phyloP scores from a whole-genome alignment of 2,888 invertebrate genomes.

The Xestia sexstrigata region DNA sequence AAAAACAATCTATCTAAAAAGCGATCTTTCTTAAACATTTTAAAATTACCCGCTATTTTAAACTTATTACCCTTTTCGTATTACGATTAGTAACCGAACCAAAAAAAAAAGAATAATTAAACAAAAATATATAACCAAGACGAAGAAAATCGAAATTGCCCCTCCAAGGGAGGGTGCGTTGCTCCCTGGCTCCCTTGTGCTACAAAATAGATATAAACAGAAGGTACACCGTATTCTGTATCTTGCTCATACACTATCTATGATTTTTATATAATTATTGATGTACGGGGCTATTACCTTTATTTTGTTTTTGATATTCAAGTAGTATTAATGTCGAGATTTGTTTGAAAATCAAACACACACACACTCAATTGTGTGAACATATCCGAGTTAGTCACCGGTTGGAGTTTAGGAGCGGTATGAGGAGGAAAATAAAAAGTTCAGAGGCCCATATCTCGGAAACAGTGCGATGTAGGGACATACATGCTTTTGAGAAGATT shows the following conservation, averaged over 20 bases:
- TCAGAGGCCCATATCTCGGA: not conserved
- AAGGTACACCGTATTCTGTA: not conserved
- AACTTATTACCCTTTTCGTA: constrained; percentile 60
- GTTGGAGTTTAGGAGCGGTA: not conserved
- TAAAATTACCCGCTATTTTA: constrained; percentile 50
- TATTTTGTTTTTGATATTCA: too few relatives aligned
- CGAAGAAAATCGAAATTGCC: constrained; percentile 68
- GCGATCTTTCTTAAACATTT: constrained; percentile 45
- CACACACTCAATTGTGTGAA: not conserved
- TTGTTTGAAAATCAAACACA: not conserved
- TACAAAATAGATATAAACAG: constrained; percentile 17
- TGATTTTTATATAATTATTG: not conserved
- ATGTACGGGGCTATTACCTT: too few relatives aligned
- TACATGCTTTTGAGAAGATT: not conserved
- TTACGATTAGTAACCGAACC: constrained; percentile 60
- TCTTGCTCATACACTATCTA: not conserved
- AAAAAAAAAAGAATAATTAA: constrained; percentile 64
- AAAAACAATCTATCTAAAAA: constrained; percentile 23
- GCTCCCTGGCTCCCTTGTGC: constrained; percentile 67
- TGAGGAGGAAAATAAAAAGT: not conserved
- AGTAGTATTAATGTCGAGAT: not conserved
- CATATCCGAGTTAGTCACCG: not conserved
- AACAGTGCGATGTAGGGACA: not conserved
- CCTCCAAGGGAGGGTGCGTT: constrained; percentile 67
- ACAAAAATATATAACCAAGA: constrained; percentile 68